Conservation (phyloP, 2,888 invertebrate species). For the Volucella bombylans region DNA sequence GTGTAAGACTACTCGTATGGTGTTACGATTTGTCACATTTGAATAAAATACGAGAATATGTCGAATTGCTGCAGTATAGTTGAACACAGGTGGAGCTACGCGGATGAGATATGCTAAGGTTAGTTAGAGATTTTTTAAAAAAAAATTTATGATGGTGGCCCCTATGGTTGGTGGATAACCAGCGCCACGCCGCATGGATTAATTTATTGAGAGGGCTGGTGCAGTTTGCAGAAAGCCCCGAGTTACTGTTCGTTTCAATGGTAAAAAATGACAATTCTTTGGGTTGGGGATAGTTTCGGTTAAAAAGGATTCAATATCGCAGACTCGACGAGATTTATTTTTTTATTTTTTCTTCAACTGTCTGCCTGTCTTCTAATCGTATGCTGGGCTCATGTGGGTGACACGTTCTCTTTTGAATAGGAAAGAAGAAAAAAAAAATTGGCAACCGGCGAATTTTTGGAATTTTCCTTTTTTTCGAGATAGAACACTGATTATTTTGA, state of each 20-base stretch:
- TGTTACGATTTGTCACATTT: conserved; percentile 60
- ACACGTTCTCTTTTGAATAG: conserved; percentile 48
- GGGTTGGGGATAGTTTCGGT: conserved; percentile 65
- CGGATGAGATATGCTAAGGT: conserved; percentile 50
- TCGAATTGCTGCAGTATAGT: conserved; percentile 46
- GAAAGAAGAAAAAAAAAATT: background rate
- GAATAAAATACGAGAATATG: conserved; percentile 40
- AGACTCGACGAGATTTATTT: conserved; percentile 65
- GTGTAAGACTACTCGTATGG: conserved; percentile 34
- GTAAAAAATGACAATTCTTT: conserved; percentile 66
- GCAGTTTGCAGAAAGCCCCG: conserved; percentile 64
- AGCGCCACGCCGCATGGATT: conserved; percentile 69
- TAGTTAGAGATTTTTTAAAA: conserved; percentile 24
- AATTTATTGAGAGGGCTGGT: conserved; percentile 53
- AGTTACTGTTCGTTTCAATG: conserved; percentile 60
- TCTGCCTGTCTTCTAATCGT: conserved; percentile 27
- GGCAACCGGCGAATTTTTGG: conserved; percentile 52
- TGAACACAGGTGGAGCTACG: conserved; percentile 66
- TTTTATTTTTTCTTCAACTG: conserved; percentile 18
- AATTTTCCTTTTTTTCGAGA: conserved; percentile 11
- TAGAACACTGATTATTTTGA: conserved; percentile 26
- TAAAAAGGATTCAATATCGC: conserved; percentile 37
- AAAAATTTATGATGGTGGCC: conserved; percentile 50
- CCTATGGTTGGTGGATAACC: conserved; percentile 55
- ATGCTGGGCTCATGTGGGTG: conserved; percentile 50